phyloP scores from a whole-genome alignment of 2,113 vertebrate genomes.

The Stictonetta naevosa region DNA sequence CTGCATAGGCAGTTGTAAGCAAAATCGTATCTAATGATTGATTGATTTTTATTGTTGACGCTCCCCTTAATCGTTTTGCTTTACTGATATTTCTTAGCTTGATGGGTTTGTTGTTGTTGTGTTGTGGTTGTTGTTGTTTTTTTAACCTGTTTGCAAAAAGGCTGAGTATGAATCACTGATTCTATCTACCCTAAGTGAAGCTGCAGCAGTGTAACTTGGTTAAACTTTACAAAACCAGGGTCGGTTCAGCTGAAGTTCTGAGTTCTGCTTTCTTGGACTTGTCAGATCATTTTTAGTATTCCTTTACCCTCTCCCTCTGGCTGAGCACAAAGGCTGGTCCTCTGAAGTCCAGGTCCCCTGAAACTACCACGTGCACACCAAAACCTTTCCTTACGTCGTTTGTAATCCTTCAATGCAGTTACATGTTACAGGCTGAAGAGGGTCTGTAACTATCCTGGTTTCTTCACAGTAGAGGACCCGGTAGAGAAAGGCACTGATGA shows the following conservation, averaged over 20 bases:
- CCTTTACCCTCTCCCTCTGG: not conserved
- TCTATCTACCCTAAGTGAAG: not conserved
- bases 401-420: not conserved
- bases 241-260: not conserved
- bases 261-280: not conserved
- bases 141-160: not conserved
- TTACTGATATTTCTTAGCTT: not conserved
- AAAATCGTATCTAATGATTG: not conserved
- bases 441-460: not conserved
- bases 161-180: not conserved
- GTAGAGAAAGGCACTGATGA: not conserved
- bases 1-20: not conserved
- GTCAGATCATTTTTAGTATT: accelerated
- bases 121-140: not conserved
- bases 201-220: not conserved
- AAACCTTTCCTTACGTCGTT: accelerated
- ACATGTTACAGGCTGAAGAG: not conserved
- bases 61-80: not conserved
- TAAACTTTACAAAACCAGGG: not conserved
- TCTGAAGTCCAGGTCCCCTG: not conserved
- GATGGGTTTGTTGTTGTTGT: not conserved
- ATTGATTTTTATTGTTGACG: not conserved
- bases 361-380: not conserved
- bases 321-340: not conserved
- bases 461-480: not conserved